Conservation (phyloP, 2,888 invertebrate species). For the Andrena fulva region DNA sequence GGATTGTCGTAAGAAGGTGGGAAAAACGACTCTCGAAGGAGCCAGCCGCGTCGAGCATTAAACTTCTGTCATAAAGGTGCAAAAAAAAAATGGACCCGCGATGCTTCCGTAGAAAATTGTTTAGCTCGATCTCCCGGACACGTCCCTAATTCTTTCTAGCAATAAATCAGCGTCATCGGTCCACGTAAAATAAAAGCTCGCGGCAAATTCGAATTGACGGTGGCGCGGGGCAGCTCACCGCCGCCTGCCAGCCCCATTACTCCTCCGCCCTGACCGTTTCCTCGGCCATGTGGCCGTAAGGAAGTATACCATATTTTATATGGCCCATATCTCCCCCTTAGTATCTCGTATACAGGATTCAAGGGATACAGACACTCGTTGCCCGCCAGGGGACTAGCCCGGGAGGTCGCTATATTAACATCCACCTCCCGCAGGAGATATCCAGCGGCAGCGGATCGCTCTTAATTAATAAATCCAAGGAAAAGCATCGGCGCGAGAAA, state of each 20-base stretch:
- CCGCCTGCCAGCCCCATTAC: background rate
- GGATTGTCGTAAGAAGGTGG: constrained; percentile 28
- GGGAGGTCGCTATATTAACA: background rate
- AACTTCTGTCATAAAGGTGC: constrained; percentile 25
- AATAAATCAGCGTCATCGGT: no score
- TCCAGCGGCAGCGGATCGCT: background rate
- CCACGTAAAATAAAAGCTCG: background rate
- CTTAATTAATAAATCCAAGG: background rate
- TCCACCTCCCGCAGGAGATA: background rate
- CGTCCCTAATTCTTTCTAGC: no score
- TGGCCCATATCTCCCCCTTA: constrained; percentile 46
- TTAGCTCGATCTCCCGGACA: background rate
- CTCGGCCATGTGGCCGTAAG: constrained; percentile 26
- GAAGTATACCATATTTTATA: constrained; percentile 44
- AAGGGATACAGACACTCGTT: constrained; percentile 26
- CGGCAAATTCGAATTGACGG: constrained; percentile 13
- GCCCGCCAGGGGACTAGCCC: constrained; percentile 6
- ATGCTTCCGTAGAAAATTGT: background rate
- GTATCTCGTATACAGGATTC: constrained; percentile 50
- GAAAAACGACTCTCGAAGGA: constrained; percentile 24
- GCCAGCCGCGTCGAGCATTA: constrained; percentile 1
- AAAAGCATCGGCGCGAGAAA: background rate
- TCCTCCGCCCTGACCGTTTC: constrained; percentile 30
- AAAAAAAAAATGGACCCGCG: constrained; percentile 12
- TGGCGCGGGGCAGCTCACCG: background rate